Percentiles rank a stretch among this genome's conserved stretches.
Evolutionary conservation across 1,140 invertebrate genomes (phyloP).

Genomic region (Hylaeus anthracinus): DNA sequence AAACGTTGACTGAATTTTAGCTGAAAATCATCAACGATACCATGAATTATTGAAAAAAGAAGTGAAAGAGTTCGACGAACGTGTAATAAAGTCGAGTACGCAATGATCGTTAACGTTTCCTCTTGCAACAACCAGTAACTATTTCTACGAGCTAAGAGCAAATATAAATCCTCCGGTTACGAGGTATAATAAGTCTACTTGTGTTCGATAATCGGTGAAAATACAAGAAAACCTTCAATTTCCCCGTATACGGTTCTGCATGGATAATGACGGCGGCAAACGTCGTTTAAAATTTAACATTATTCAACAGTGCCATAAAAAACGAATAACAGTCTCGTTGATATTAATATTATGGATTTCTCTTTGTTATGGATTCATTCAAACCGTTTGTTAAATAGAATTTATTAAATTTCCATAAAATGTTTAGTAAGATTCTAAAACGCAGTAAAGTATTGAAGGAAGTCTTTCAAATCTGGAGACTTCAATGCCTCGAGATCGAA

Average conservation of each 20-base stretch:
- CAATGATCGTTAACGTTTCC: not conserved
- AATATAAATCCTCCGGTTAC: not conserved
- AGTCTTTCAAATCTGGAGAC: no score
- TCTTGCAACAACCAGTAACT: not conserved
- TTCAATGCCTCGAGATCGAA: no score
- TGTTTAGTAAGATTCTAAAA: no score
- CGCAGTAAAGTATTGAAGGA: no score
- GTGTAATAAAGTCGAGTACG: not conserved
- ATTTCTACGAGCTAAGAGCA: not conserved
- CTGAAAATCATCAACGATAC: not conserved
- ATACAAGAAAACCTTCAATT: not conserved
- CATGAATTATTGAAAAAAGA: not conserved
- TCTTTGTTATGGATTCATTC: not conserved
- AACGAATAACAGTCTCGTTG: not conserved
- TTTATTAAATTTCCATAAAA: no score
- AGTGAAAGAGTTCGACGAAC: not conserved
- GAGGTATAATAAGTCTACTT: not conserved
- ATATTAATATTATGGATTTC: not conserved
- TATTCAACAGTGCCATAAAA: not conserved
- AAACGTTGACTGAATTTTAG: not conserved
- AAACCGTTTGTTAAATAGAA: no score
- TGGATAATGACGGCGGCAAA: not conserved
- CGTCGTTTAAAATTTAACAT: not conserved
- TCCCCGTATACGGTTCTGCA: not conserved
- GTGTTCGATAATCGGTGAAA: conserved; percentile 2